A percentile compares a stretch with the other conserved stretches of the same genome.
Evolutionary conservation across 2,797 vertebrate species (phyloP).

Genomic region (Chiloscyllium punctatum): DNA sequence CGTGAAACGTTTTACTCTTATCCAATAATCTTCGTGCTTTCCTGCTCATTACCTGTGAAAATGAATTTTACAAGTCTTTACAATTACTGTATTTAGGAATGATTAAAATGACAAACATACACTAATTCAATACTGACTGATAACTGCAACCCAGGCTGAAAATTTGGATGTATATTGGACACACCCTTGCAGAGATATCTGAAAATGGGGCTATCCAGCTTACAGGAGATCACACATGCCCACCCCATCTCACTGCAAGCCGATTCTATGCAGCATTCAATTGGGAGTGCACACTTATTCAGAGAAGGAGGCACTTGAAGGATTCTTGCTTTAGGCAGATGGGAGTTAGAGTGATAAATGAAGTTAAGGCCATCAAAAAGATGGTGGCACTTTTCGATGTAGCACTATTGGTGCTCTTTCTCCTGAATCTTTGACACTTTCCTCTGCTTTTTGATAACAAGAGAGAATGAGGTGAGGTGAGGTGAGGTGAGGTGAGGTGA

Average conservation of each 20-base stretch:
- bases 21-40: conserved; percentile 81
- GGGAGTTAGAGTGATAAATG: neutral
- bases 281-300: neutral
- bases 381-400: no score
- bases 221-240: neutral
- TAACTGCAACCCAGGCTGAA: neutral
- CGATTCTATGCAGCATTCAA: neutral
- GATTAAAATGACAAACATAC: neutral
- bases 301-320: neutral
- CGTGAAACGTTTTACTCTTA: conserved; percentile 89
- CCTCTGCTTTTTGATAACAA: neutral
- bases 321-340: neutral
- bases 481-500: no score
- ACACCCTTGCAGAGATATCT: neutral
- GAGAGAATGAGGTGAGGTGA: no score
- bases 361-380: neutral
- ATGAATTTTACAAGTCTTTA: conserved; percentile 36
- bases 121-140: neutral
- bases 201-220: neutral
- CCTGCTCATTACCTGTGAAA: conserved; percentile 73
- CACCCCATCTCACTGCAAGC: neutral
- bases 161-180: neutral
- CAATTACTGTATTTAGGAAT: neutral
- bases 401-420: neutral
- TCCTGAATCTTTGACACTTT: neutral